A percentile compares a stretch with the other conserved stretches of the same genome.
Evolutionary conservation across 2,113 vertebrate species (phyloP).

Genomic region (Sylvia atricapilla): DNA sequence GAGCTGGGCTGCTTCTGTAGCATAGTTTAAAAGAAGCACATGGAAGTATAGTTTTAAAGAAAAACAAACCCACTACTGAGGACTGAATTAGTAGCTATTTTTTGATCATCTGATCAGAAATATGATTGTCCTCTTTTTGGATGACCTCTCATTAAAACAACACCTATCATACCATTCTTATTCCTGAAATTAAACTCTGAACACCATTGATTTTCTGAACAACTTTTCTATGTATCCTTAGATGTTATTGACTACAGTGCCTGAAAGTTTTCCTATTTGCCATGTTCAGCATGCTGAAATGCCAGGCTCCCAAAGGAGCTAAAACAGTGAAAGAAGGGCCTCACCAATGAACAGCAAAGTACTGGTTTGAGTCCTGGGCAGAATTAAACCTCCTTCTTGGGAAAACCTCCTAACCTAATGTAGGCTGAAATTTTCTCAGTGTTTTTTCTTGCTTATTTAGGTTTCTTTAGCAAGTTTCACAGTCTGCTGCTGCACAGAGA

Average conservation of each 20-base stretch:
- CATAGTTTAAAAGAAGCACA: neutral
- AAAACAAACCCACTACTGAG: neutral
- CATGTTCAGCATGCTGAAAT: neutral
- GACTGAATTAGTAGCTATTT: neutral
- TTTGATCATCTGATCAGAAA: neutral
- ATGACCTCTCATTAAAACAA: neutral
- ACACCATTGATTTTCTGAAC: neutral
- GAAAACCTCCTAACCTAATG: neutral
- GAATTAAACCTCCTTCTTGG: neutral
- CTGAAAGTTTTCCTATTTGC: neutral
- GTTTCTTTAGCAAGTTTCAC: neutral
- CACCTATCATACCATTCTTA: neutral
- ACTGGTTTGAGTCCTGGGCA: neutral
- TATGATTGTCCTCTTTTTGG: neutral
- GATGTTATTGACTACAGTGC: neutral
- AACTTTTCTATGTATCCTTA: neutral
- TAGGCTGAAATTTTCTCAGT: neutral
- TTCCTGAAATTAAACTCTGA: neutral
- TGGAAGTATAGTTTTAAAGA: neutral
- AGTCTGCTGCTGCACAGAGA: neutral
- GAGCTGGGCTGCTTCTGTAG: neutral
- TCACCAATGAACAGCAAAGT: neutral
- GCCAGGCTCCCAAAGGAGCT: neutral
- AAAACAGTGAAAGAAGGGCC: neutral
- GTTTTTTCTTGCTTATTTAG: neutral